These are phyloP conservation scores for Eulemur albifrons DNA, from an alignment of 2,797 vertebrate genomes.

Conservation along the genomic window DNA sequence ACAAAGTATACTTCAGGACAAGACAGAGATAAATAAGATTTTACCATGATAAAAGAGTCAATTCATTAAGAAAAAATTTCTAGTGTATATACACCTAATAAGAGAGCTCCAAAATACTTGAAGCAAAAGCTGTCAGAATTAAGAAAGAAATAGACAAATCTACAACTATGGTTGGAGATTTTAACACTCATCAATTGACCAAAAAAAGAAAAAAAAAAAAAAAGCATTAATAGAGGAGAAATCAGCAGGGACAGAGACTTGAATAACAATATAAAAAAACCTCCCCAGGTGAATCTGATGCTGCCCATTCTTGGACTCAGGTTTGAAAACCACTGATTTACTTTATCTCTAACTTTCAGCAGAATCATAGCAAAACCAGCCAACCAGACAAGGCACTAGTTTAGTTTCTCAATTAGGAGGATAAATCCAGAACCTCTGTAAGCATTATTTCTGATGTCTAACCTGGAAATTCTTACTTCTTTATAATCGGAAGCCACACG, in stretches of 20 bases:
- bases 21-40: neutral
- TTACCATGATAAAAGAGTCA: neutral
- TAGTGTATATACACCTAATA: neutral
- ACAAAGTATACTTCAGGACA: neutral
- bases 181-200: neutral
- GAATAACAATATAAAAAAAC: neutral
- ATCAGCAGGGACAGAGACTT: neutral
- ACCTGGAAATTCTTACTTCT: slow-evolving; percentile 19
- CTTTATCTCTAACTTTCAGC: neutral
- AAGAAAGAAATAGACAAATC: neutral
- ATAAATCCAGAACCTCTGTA: slow-evolving; percentile 27
- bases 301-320: neutral
- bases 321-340: neutral
- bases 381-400: neutral
- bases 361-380: neutral
- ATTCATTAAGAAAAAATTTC: neutral
- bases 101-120: neutral
- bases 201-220: neutral
- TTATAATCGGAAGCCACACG: slow-evolving; percentile 13
- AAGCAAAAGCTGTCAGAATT: neutral
- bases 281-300: neutral
- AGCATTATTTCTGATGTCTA: neutral
- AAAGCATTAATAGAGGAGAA: neutral
- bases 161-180: neutral
- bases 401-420: slow-evolving; percentile 15